phyloP scores from a whole-genome alignment of 2,113 vertebrate species.

The Cynocephalus volans region DNA sequence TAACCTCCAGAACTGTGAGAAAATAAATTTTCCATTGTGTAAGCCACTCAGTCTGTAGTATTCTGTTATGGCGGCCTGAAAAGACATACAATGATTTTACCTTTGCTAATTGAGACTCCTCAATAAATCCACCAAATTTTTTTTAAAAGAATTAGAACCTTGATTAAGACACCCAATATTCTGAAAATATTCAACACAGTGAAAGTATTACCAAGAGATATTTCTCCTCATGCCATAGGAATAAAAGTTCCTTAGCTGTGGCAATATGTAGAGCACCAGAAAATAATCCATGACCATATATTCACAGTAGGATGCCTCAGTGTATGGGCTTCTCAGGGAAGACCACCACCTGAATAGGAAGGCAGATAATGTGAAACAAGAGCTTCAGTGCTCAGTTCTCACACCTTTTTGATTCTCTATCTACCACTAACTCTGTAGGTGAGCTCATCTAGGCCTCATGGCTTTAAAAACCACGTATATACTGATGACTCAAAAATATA shows the following conservation, averaged over 20 bases:
- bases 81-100: not conserved
- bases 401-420: not conserved
- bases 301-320: not conserved
- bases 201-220: not conserved
- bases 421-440: not conserved
- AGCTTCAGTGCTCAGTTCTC: not conserved
- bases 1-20: not conserved
- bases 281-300: not conserved
- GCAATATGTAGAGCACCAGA: not conserved
- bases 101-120: not conserved
- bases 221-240: not conserved
- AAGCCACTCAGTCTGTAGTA: not conserved
- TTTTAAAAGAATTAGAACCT: not conserved
- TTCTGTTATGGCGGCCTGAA: not conserved
- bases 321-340: not conserved
- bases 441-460: not conserved
- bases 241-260: not conserved
- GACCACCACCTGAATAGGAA: no score
- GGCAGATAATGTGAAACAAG: not conserved
- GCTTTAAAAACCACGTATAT: not conserved
- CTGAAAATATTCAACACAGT: not conserved
- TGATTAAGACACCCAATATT: not conserved
- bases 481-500: not conserved
- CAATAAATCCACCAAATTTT: not conserved
- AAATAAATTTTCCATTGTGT: not conserved